Evolutionary conservation across 1,140 invertebrate genomes (phyloP).

Genomic region (Orchestia grillus): DNA sequence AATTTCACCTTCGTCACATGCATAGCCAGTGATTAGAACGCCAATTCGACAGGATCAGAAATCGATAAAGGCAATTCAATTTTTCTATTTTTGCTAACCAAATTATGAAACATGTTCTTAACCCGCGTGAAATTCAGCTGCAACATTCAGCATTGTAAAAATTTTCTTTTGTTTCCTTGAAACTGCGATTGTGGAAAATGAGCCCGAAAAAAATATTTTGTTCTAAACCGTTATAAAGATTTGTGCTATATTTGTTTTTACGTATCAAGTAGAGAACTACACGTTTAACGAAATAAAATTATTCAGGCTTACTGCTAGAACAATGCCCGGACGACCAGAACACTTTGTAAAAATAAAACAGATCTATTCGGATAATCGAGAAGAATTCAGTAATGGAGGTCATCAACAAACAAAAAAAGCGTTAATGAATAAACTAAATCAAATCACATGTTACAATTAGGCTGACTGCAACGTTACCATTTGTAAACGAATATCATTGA

Average conservation of each 20-base stretch:
- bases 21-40: neutral
- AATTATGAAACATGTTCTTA: neutral
- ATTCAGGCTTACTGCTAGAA: neutral
- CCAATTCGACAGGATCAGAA: neutral
- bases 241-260: neutral
- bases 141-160: neutral
- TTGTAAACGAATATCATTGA: neutral
- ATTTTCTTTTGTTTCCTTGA: neutral
- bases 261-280: no score
- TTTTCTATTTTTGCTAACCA: neutral
- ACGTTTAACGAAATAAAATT: no score
- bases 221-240: neutral
- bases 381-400: neutral
- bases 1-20: neutral
- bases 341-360: neutral
- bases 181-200: neutral
- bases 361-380: neutral
- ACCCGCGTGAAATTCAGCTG: neutral
- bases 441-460: neutral
- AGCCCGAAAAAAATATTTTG: neutral
- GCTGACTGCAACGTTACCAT: neutral
- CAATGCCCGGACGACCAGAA: conserved; percentile 4
- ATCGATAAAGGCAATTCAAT: neutral
- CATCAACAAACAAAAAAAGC: neutral
- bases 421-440: neutral